phyloP scores from a whole-genome alignment of 1,140 invertebrate species.

The Copidosoma floridanum region DNA sequence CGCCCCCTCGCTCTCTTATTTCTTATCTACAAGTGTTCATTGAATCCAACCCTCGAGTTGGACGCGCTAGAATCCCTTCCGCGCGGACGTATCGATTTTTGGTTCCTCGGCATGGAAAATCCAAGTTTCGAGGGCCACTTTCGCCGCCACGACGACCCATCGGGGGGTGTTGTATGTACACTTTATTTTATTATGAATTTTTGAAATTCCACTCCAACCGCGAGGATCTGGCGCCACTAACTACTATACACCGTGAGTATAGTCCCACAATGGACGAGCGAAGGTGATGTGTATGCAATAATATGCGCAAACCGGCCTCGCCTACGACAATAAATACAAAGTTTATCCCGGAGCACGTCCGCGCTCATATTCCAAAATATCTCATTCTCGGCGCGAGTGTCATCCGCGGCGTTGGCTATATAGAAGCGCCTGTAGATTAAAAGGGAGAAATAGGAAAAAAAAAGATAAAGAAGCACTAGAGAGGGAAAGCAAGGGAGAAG shows the following conservation, averaged over 20 bases:
- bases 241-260: too few relatives aligned
- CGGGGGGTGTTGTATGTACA: too few relatives aligned
- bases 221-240: too few relatives aligned
- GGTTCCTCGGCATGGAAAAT: constrained; percentile 5
- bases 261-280: too few relatives aligned
- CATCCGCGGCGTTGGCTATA: constrained; percentile 34
- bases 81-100: constrained; percentile 22
- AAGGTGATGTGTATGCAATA: too few relatives aligned
- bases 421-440: constrained; percentile 41
- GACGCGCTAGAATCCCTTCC: not conserved
- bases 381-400: constrained; percentile 41
- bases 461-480: constrained; percentile 23
- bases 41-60: constrained; percentile 7
- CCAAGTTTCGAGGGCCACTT: constrained; percentile 17
- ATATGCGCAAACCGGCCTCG: constrained; percentile 35
- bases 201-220: too few relatives aligned
- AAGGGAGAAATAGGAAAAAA: too few relatives aligned
- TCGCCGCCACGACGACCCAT: too few relatives aligned
- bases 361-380: constrained; percentile 57
- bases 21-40: constrained; percentile 10
- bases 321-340: constrained; percentile 55
- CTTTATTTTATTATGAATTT: too few relatives aligned
- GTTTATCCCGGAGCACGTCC: constrained; percentile 54
- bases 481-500: constrained; percentile 12
- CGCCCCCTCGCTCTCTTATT: too few relatives aligned